A percentile compares a stretch with the other conserved stretches of the same genome.
Evolutionary conservation across 2,888 invertebrate species (phyloP).

Genomic region (Phlogophora meticulosa): DNA sequence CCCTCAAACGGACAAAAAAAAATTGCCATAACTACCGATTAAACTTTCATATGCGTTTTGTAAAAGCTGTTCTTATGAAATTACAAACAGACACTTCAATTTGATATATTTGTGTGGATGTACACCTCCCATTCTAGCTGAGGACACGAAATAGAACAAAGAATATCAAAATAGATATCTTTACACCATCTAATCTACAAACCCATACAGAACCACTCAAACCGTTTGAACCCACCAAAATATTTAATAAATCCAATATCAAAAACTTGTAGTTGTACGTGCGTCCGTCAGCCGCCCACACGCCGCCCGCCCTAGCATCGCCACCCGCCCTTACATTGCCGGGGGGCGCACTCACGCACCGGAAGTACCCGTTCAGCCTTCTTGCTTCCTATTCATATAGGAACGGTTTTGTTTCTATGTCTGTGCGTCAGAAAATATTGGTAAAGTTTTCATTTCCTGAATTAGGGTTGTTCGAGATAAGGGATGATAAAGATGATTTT

Average conservation of each 20-base stretch:
- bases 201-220: slow-evolving; percentile 35
- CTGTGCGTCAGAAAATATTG: slow-evolving; percentile 53
- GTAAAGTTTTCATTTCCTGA: slow-evolving; percentile 52
- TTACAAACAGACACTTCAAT: too few species aligned
- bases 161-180: slow-evolving; percentile 22
- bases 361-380: slow-evolving; percentile 77
- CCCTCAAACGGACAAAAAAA: too few species aligned
- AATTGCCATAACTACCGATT: too few species aligned
- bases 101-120: too few species aligned
- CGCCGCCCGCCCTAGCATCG: slow-evolving; percentile 59
- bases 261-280: slow-evolving; percentile 73
- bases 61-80: too few species aligned
- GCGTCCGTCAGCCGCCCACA: slow-evolving; percentile 65
- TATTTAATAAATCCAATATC: slow-evolving; percentile 67
- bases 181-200: slow-evolving; percentile 12
- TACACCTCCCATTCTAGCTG: neutral
- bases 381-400: slow-evolving; percentile 70
- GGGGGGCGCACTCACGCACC: slow-evolving; percentile 75
- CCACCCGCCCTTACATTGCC: slow-evolving; percentile 70
- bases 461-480: slow-evolving; percentile 10
- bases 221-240: slow-evolving; percentile 59
- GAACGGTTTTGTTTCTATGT: slow-evolving; percentile 62
- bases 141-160: slow-evolving; percentile 8
- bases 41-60: slow-evolving; percentile 2
- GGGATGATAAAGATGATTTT: neutral